Percentiles rank a stretch among this genome's conserved stretches.
Evolutionary conservation across 2,888 invertebrate genomes (phyloP).

Genomic region (Sceliomorpha sp.): DNA sequence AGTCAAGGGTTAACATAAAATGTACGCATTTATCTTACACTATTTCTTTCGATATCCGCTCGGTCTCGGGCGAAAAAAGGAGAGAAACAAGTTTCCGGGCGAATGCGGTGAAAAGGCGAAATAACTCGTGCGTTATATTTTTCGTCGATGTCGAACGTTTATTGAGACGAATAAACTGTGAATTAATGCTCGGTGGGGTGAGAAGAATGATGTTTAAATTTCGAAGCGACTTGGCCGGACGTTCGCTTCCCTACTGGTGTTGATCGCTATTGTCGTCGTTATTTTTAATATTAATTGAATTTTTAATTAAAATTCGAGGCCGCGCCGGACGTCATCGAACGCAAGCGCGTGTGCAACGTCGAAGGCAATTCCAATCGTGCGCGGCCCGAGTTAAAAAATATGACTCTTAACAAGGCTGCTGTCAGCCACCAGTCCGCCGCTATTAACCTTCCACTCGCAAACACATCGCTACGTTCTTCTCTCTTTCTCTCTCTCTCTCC

Average conservation of each 20-base stretch:
- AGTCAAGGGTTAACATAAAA: too few relatives aligned
- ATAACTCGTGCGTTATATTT: too few relatives aligned
- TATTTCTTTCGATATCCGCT: too few relatives aligned
- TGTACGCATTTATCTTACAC: too few relatives aligned
- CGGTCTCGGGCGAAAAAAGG: constrained; percentile 23
- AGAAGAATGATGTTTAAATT: too few relatives aligned
- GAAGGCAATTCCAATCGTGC: constrained; percentile 19
- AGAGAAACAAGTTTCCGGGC: too few relatives aligned
- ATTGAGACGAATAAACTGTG: background rate
- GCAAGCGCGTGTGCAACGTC: constrained; percentile 18
- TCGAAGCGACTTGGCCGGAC: too few relatives aligned
- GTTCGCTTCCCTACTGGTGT: constrained; percentile 31
- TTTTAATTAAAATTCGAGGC: constrained; percentile 36
- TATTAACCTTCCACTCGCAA: constrained; percentile 39
- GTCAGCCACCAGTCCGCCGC: constrained; percentile 31
- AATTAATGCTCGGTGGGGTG: too few relatives aligned
- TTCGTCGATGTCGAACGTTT: background rate
- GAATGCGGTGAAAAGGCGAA: too few relatives aligned
- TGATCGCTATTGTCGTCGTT: constrained; percentile 30
- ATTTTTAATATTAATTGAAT: constrained; percentile 21
- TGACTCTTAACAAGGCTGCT: constrained; percentile 33
- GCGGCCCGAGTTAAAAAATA: constrained; percentile 27
- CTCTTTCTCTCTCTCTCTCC: too few relatives aligned
- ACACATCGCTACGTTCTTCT: constrained; percentile 33
- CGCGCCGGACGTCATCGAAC: constrained; percentile 8